phyloP scores from a whole-genome alignment of 2,113 vertebrate genomes.

The Tamias sibiricus region DNA sequence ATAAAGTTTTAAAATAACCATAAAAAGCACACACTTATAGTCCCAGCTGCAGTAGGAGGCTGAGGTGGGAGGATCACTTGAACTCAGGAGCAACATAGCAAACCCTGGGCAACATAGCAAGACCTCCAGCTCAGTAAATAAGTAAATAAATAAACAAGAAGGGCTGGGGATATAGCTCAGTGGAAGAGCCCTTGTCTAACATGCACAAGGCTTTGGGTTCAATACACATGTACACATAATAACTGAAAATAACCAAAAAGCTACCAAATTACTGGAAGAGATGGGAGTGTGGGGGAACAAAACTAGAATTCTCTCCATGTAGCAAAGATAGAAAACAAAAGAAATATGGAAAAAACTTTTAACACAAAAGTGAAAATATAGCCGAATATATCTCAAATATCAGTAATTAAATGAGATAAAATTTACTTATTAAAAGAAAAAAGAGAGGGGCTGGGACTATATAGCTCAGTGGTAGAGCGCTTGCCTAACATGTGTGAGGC shows the following conservation, averaged over 20 bases:
- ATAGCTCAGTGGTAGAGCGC: too few relatives aligned
- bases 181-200: background rate
- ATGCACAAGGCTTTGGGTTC: background rate
- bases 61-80: background rate
- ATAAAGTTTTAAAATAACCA: constrained; percentile 31
- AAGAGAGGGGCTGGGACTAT: too few relatives aligned
- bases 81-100: background rate
- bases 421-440: background rate
- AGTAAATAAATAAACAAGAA: background rate
- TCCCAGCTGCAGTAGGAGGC: background rate
- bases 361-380: constrained; percentile 21
- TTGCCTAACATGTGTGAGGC: too few relatives aligned
- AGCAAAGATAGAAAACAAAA: background rate
- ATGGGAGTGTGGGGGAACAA: background rate
- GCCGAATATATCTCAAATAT: background rate
- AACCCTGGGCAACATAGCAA: background rate
- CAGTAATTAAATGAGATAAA: background rate
- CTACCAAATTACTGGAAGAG: background rate
- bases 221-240: background rate
- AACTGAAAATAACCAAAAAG: background rate
- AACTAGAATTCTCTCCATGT: background rate
- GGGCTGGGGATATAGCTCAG: background rate
- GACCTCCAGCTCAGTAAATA: background rate
- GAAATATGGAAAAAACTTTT: background rate
- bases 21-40: background rate